phyloP scores from a whole-genome alignment of 30 jellyfish, hydroid and myxozoan species.

The Mastigias papua region DNA sequence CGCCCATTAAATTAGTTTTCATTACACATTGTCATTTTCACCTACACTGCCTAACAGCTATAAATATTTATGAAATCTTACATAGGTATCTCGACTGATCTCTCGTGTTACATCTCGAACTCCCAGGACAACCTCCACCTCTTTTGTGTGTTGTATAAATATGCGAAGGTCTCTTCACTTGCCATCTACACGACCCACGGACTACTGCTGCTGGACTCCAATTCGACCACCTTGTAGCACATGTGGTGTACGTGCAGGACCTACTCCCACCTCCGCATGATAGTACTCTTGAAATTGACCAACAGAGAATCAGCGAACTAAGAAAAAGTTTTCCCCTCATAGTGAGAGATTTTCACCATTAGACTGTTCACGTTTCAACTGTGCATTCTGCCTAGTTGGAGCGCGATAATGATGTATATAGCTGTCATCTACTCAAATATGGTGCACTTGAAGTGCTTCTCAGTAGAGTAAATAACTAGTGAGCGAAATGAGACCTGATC shows the following conservation, averaged over 20 bases:
- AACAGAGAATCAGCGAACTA: background rate
- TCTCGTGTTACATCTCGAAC: constrained; percentile 40
- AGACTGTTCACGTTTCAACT: background rate
- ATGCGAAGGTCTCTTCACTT: constrained; percentile 33
- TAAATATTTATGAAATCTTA: too few species aligned
- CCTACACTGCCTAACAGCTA: too few species aligned
- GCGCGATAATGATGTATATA: background rate
- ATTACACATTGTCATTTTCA: too few species aligned
- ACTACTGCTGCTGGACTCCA: constrained; percentile 51
- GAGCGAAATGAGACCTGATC: background rate
- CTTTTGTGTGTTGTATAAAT: constrained; percentile 54
- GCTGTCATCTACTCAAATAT: constrained; percentile 3
- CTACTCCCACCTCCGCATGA: constrained; percentile 68
- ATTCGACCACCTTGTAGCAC: constrained; percentile 48
- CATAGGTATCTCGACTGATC: constrained; percentile 66
- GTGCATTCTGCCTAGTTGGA: background rate
- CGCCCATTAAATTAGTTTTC: too few species aligned
- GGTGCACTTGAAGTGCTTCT: background rate
- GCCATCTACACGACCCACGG: constrained; percentile 70
- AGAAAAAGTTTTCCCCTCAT: background rate
- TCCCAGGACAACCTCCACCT: constrained; percentile 80
- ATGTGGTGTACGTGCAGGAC: constrained; percentile 73
- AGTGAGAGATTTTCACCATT: background rate
- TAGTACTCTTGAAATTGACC: constrained; percentile 2
- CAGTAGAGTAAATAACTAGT: background rate